Base-by-base conservation (phyloP, 2,113 vertebrate species). In the Bagarius yarrelli region DNA sequence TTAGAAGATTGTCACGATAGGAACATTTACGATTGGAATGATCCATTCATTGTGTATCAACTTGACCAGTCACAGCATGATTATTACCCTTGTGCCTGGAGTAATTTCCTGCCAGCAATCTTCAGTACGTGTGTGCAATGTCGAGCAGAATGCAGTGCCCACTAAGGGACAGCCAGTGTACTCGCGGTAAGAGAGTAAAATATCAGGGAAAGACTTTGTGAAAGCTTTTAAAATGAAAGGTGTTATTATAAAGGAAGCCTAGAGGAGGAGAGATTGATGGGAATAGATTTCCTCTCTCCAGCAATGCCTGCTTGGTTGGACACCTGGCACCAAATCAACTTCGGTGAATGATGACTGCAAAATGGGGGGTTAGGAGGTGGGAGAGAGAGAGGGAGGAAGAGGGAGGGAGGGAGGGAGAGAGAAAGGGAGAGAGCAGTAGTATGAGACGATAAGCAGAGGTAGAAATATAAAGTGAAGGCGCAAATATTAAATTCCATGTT, bases 171-270 rank as follows among this genome's bases (percentile, higher is more conserved):
- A 79, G 76, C n/a, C 81, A 83, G 83, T 76, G 83, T 82, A 85
- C 84, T 87, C 88, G 83, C 83, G 84, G 72, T 89, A 75, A n/a
- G 83, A 36, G 78, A 90, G 69, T 85, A 84, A 88, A 89, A 86
- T 86, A 78, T 72, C 81, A 64, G 70, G 64, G 77, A 89, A 88
- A 72, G 69, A 84, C 84, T 86, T 83, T 85, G 84, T 88, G 83
- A 76, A 79, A 84, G 84, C 82, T 79, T 87, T 88, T 75, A 73
- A 69, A 86, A 73, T 70, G 78, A 87, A 82, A 64, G 60, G 81
- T 79, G 74, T 25, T 84, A 79, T 78, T 85, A 81, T 84, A 81
- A 83, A 85, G 64, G 57, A 76, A 70, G 77, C 76, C 77, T 75
- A 63, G 67, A 27, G 53, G 25, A 34, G 55, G 77, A 69, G 78